These are phyloP conservation scores for Lissocephala sabroskyi DNA, from an alignment of 2,888 invertebrate genomes.

Conservation along the genomic window DNA sequence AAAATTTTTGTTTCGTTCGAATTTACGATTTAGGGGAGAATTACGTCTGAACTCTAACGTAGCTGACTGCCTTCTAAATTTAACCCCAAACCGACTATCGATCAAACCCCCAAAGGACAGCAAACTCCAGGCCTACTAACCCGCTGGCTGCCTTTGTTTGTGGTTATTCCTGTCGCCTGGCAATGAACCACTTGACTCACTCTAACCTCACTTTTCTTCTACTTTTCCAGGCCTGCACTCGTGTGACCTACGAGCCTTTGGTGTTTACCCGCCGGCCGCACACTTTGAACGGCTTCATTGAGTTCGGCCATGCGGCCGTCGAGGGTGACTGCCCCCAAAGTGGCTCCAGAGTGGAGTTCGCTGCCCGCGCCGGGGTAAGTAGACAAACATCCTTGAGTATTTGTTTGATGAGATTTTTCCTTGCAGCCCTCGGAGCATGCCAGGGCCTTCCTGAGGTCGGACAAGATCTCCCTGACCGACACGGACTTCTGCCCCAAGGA, in stretches of 20 bases:
- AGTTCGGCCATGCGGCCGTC: conserved; percentile 63
- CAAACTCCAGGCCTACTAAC: conserved; percentile 32
- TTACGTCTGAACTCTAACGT: conserved; percentile 51
- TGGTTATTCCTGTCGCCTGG: neutral
- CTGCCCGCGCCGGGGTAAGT: conserved; percentile 69
- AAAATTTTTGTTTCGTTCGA: neutral
- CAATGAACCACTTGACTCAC: conserved; percentile 17
- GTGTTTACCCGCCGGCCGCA: conserved; percentile 71
- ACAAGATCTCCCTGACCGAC: conserved; percentile 66
- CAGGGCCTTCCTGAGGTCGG: conserved; percentile 64
- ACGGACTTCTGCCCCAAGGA: conserved; percentile 70
- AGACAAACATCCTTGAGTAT: neutral
- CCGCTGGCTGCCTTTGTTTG: conserved; percentile 13
- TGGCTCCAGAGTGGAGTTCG: conserved; percentile 64
- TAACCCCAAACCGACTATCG: conserved; percentile 37
- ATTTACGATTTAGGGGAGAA: conserved; percentile 39
- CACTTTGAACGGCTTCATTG: conserved; percentile 63
- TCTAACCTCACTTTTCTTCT: no score
- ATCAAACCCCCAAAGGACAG: conserved; percentile 51
- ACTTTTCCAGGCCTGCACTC: conserved; percentile 62
- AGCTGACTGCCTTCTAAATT: conserved; percentile 49
- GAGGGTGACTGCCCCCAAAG: conserved; percentile 59
- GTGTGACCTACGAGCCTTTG: conserved; percentile 68
- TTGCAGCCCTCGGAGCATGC: conserved; percentile 69
- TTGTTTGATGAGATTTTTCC: neutral